Evolutionary conservation across 1,140 invertebrate genomes (phyloP).

Genomic region (Caenorhabditis briggsae): DNA sequence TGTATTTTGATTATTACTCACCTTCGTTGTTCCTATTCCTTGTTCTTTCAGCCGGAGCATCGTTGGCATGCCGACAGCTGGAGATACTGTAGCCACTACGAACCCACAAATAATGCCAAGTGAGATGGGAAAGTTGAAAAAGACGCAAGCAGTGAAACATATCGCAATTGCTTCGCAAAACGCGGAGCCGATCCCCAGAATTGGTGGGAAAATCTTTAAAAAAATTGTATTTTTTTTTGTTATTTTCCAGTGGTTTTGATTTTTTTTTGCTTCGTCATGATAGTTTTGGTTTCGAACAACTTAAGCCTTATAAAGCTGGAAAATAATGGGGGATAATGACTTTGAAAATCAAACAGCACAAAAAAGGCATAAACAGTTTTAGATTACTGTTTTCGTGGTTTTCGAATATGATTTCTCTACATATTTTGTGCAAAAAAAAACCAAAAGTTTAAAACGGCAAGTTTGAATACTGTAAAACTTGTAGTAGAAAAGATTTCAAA

Average conservation of each 20-base stretch:
- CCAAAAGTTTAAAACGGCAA: too few species aligned
- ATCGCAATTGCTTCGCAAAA: conserved; percentile 84
- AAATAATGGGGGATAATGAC: too few species aligned
- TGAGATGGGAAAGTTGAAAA: conserved; percentile 87
- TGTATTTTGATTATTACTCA: neutral
- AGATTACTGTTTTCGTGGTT: too few species aligned
- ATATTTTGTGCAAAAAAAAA: too few species aligned
- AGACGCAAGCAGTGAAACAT: conserved; percentile 83
- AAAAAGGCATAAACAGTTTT: too few species aligned
- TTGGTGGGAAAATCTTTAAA: conserved; percentile 30
- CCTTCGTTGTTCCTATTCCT: conserved; percentile 85
- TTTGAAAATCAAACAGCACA: too few species aligned
- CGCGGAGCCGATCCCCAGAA: conserved; percentile 7
- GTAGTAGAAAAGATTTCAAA: too few species aligned
- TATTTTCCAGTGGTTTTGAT: neutral
- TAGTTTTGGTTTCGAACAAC: neutral
- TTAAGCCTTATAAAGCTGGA: too few species aligned
- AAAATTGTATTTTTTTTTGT: neutral
- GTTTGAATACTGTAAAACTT: too few species aligned
- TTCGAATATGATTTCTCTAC: too few species aligned
- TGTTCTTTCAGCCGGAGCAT: conserved; percentile 86
- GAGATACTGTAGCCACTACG: conserved; percentile 90
- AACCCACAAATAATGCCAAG: conserved; percentile 87
- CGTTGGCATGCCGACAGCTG: conserved; percentile 93
- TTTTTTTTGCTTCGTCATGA: neutral